These are phyloP conservation scores for Chauna torquata DNA, from an alignment of 2,113 vertebrate species.

Conservation along the genomic window DNA sequence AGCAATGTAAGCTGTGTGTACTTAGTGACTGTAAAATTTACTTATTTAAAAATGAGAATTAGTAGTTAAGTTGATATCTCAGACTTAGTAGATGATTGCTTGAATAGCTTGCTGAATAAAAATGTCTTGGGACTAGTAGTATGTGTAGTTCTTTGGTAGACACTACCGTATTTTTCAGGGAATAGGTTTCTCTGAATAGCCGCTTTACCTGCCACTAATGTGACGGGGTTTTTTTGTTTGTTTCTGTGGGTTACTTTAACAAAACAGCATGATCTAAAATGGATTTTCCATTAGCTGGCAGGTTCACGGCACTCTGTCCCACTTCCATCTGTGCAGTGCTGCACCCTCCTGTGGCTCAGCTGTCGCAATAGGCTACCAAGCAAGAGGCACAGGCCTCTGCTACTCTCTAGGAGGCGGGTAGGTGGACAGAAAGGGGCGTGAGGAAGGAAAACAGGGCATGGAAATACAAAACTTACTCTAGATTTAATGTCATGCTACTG, in stretches of 20 bases:
- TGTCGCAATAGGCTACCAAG: background rate
- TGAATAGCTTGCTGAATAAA: too few relatives aligned
- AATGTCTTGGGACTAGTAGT: background rate
- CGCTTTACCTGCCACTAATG: background rate
- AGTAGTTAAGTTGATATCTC: too few relatives aligned
- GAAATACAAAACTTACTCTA: conserved; percentile 69
- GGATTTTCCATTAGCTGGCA: background rate
- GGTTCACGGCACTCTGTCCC: background rate
- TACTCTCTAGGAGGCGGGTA: conserved; percentile 6
- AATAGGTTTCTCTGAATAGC: background rate
- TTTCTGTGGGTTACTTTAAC: background rate
- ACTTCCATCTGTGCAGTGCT: conserved; percentile 1
- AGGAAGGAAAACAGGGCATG: conserved; percentile 60
- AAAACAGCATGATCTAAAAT: background rate
- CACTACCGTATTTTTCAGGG: background rate
- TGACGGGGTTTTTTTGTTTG: background rate
- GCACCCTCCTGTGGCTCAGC: conserved; percentile 41
- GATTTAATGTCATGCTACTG: conserved; percentile 57
- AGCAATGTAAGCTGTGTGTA: background rate
- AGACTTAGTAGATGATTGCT: too few relatives aligned
- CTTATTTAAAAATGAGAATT: background rate
- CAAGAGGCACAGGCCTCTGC: conserved; percentile 30
- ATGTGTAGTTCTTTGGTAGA: background rate
- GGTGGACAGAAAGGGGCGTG: conserved; percentile 40
- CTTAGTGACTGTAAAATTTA: background rate